A percentile compares a stretch with the other conserved stretches of the same genome.
phyloP scores from a whole-genome alignment of 2,797 vertebrate species.

The Pachyuromys duprasi region DNA sequence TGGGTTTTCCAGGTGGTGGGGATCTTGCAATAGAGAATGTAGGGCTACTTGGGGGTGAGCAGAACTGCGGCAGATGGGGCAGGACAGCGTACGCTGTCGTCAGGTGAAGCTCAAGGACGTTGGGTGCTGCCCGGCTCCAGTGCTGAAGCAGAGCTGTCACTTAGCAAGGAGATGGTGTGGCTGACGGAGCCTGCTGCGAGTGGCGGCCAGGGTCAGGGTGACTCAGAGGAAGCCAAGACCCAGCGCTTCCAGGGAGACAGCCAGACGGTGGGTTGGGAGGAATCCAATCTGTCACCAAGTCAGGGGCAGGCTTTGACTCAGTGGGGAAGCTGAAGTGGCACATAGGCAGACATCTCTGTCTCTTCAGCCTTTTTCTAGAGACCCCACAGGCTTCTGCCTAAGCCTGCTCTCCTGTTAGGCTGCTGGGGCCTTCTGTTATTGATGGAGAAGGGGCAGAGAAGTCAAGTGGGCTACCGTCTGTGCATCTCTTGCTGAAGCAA shows the following conservation, averaged over 20 bases:
- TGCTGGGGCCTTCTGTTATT: not conserved
- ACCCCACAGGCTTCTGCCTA: fast-evolving
- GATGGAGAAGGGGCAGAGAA: not conserved
- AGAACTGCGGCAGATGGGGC: not conserved
- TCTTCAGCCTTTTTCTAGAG: not conserved
- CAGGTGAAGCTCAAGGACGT: slow-evolving; percentile 64
- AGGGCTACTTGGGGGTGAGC: fast-evolving
- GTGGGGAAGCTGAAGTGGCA: not conserved
- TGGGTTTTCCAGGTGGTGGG: not conserved
- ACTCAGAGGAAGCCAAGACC: slow-evolving; percentile 64
- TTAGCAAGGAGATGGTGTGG: slow-evolving; percentile 30
- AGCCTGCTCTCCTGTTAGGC: not conserved
- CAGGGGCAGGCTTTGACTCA: slow-evolving; percentile 27
- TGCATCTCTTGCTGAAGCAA: not conserved
- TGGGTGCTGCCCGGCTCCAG: not conserved
- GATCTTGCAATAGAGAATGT: not conserved
- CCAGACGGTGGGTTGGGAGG: slow-evolving; percentile 54
- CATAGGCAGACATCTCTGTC: not conserved
- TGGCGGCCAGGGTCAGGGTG: slow-evolving; percentile 72
- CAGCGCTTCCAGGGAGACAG: slow-evolving; percentile 38
- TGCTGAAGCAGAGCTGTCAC: slow-evolving; percentile 63
- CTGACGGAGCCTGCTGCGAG: slow-evolving; percentile 65
- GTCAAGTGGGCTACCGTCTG: not conserved
- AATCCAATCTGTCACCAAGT: slow-evolving; percentile 62
- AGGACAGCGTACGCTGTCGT: not conserved